Percentiles rank a stretch among this genome's conserved stretches.
Evolutionary conservation across 2,888 invertebrate species (phyloP).

Genomic region (Conchocele bisecta): DNA sequence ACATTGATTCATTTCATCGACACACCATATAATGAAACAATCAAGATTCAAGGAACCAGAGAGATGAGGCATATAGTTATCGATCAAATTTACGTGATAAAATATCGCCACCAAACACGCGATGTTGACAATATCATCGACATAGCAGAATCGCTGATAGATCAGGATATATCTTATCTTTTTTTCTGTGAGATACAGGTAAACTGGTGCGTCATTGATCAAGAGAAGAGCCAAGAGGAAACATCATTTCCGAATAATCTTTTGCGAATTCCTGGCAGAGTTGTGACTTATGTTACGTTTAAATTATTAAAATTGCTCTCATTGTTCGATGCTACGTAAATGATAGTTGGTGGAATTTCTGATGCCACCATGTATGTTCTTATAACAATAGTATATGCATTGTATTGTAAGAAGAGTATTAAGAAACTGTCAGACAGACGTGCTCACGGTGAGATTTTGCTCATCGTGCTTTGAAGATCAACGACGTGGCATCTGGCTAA

Average conservation of each 20-base stretch:
- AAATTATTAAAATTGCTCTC: too few relatives aligned
- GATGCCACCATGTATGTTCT: too few relatives aligned
- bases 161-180: background rate
- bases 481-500: background rate
- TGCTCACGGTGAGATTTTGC: background rate
- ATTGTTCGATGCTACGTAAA: too few relatives aligned
- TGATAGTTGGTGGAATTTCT: too few relatives aligned
- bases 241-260: too few relatives aligned
- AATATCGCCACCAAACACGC: background rate
- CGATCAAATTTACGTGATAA: constrained; percentile 9
- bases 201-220: background rate
- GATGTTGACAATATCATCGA: background rate
- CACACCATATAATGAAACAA: background rate
- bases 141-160: background rate
- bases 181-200: background rate
- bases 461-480: background rate
- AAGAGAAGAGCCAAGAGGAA: background rate
- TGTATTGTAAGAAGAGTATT: too few relatives aligned
- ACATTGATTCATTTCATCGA: constrained; percentile 4
- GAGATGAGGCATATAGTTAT: background rate
- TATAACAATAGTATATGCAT: too few relatives aligned
- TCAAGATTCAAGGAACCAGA: background rate
- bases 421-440: background rate
- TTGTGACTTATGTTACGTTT: too few relatives aligned
- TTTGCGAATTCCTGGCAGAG: too few relatives aligned